phyloP scores from a whole-genome alignment of 2,888 invertebrate species.

The Pyrochroa serraticornis region DNA sequence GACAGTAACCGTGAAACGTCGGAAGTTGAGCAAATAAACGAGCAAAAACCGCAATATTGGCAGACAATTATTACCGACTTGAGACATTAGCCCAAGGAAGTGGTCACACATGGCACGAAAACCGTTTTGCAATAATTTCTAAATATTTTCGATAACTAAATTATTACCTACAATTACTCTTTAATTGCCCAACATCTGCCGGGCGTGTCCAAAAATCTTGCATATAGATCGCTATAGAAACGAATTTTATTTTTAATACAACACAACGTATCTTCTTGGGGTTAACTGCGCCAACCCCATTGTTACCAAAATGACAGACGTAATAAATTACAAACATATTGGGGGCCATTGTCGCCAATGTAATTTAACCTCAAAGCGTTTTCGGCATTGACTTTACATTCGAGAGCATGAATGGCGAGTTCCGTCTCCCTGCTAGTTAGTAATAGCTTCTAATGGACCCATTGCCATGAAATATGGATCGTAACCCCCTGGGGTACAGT shows the following conservation, averaged over 20 bases:
- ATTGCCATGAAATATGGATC: slow-evolving; percentile 55
- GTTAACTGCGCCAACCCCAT: slow-evolving; percentile 8
- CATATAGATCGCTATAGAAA: neutral
- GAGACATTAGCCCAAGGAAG: slow-evolving; percentile 25
- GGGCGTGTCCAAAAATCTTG: no score
- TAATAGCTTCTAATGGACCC: slow-evolving; percentile 55
- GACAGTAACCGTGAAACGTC: no score
- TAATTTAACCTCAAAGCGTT: slow-evolving; percentile 52
- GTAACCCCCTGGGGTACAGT: slow-evolving; percentile 47
- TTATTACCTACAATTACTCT: slow-evolving; percentile 12
- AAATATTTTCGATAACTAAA: slow-evolving; percentile 36
- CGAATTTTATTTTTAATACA: slow-evolving; percentile 13
- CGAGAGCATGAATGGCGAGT: slow-evolving; percentile 42
- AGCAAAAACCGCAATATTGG: no score
- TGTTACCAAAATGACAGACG: slow-evolving; percentile 41
- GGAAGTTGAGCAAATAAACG: no score
- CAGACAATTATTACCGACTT: no score
- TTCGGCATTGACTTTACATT: slow-evolving; percentile 46
- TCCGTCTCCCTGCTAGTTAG: slow-evolving; percentile 47
- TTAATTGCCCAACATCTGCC: no score
- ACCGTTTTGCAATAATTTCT: slow-evolving; percentile 5
- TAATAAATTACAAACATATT: slow-evolving; percentile 54
- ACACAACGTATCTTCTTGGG: slow-evolving; percentile 14
- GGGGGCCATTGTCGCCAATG: slow-evolving; percentile 51
- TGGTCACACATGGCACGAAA: slow-evolving; percentile 31